Evolutionary conservation across 2,113 vertebrate species (phyloP).

Genomic region (Paracanthobrama guichenoti): DNA sequence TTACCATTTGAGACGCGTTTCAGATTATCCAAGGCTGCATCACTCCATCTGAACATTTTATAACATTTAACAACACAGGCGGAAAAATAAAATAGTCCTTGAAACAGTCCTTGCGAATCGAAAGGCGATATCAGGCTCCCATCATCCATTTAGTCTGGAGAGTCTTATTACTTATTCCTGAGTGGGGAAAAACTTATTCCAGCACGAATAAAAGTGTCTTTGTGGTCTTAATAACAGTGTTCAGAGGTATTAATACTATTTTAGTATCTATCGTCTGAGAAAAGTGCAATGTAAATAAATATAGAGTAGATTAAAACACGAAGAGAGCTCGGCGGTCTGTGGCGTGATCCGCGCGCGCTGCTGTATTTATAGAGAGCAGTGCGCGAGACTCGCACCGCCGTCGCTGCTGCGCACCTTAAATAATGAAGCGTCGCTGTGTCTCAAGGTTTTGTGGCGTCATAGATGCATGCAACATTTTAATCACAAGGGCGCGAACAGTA

Average conservation of each 20-base stretch:
- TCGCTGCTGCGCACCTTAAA: not conserved
- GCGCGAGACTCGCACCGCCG: not conserved
- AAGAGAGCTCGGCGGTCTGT: not conserved
- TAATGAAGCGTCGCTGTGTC: constrained; percentile 3
- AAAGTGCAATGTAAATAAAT: not conserved
- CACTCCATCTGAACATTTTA: constrained; percentile 1
- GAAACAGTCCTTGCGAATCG: not conserved
- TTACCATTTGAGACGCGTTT: constrained; percentile 34
- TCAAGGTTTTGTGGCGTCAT: not conserved
- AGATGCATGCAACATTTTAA: not conserved
- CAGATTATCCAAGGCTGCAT: constrained; percentile 1
- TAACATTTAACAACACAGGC: not conserved
- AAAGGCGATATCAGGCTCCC: constrained; percentile 13
- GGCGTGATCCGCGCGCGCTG: not conserved
- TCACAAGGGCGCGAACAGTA: not conserved
- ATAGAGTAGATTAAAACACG: not conserved
- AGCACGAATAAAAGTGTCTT: not conserved
- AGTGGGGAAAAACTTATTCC: not conserved
- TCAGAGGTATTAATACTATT: not conserved
- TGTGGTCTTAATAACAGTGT: not conserved
- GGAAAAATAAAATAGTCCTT: not conserved
- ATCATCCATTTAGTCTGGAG: not conserved
- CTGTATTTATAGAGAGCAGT: constrained; percentile 28
- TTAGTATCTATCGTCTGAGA: not conserved
- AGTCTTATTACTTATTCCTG: not conserved